These are phyloP conservation scores for Patagioenas fasciata DNA, from an alignment of 2,113 vertebrate species.

Conservation along the genomic window DNA sequence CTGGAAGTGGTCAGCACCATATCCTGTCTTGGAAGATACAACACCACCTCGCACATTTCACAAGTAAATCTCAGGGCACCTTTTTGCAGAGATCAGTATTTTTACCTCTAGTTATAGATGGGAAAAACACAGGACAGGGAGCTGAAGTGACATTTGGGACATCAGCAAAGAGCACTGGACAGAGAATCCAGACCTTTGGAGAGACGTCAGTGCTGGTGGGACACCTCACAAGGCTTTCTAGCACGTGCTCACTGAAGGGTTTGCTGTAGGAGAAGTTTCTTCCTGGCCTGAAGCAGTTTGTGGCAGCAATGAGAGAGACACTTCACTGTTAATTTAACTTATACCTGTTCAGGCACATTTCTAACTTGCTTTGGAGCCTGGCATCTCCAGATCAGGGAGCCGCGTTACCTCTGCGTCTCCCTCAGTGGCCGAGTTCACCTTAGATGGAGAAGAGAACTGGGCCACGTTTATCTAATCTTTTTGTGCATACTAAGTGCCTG, in stretches of 20 bases:
- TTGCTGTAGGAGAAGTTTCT: not conserved
- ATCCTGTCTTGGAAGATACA: not conserved
- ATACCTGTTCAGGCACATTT: not conserved
- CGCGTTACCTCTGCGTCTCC: not conserved
- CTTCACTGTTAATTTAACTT: not conserved
- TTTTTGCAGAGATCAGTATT: not conserved
- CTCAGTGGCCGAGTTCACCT: not conserved
- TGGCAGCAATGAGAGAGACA: not conserved
- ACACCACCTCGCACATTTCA: not conserved
- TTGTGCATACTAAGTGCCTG: not conserved
- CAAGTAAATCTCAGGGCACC: not conserved
- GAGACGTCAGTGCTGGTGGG: not conserved
- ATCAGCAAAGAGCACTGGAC: not conserved
- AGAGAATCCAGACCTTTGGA: not conserved
- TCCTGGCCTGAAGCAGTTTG: not conserved
- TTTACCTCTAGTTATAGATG: not conserved
- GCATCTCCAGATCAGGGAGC: not conserved
- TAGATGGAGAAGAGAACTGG: not conserved
- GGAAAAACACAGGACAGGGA: not conserved
- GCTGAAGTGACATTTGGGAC: not conserved
- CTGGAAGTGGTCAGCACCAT: not conserved
- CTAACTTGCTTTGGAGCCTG: not conserved
- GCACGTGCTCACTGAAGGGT: not conserved
- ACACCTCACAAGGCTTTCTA: not conserved
- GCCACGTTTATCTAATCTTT: not conserved